Conservation (phyloP, 2,113 vertebrate species). For the Caranx melampygus region DNA sequence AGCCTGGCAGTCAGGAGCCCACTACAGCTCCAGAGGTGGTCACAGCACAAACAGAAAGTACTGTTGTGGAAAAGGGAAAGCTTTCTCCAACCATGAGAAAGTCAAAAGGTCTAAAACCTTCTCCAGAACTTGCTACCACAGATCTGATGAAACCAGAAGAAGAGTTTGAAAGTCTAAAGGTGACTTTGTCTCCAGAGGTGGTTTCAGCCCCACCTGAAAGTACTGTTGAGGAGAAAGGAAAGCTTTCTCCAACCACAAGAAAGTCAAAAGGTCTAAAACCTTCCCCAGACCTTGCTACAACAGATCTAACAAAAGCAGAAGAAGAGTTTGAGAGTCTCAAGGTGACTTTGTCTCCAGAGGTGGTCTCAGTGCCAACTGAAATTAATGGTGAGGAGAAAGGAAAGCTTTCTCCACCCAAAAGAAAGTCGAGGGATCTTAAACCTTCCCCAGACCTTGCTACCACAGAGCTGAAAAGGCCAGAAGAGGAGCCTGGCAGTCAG, state of each 20-base stretch:
- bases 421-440: conserved; percentile 1
- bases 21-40: neutral
- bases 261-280: neutral
- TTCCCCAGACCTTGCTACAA: neutral
- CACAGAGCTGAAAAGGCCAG: neutral
- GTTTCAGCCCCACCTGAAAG: neutral
- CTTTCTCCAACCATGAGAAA: neutral
- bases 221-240: neutral
- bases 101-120: neutral
- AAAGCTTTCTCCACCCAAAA: neutral
- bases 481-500: neutral
- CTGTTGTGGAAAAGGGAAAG: neutral
- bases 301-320: neutral
- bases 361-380: neutral
- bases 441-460: neutral
- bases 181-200: neutral
- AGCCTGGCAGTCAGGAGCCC: neutral
- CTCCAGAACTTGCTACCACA: neutral
- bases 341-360: neutral
- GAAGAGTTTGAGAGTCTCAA: neutral
- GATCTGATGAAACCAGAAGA: neutral
- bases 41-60: neutral
- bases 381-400: neutral
- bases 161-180: neutral
- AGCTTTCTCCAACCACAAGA: neutral